These are phyloP conservation scores for Nowickia ferox DNA, from an alignment of 2,888 invertebrate species.

Conservation along the genomic window DNA sequence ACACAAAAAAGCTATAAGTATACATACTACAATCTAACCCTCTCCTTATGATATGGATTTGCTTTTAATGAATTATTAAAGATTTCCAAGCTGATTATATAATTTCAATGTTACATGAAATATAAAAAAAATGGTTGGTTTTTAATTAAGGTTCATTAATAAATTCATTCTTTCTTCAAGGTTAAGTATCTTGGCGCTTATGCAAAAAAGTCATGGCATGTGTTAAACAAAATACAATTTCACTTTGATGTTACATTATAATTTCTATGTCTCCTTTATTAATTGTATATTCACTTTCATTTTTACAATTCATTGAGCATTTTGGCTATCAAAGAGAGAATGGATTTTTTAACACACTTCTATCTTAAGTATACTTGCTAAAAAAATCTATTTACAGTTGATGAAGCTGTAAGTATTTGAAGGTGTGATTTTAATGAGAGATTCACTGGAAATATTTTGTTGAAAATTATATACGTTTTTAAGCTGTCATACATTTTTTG, in stretches of 20 bases:
- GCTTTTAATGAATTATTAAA: conserved; percentile 7
- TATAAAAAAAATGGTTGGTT: conserved; percentile 8
- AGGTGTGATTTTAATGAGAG: no score
- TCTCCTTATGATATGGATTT: not conserved
- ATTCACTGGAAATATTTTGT: no score
- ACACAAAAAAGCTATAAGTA: conserved; percentile 4
- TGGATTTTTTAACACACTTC: not conserved
- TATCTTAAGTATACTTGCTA: conserved; percentile 6
- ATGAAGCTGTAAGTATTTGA: not conserved
- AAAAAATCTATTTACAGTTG: not conserved
- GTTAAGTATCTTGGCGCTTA: not conserved
- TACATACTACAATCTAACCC: not conserved
- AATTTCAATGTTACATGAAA: not conserved
- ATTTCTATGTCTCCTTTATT: conserved; percentile 15
- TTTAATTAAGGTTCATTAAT: conserved; percentile 16
- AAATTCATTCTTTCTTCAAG: conserved; percentile 4
- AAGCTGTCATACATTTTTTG: no score
- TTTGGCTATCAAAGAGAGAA: not conserved
- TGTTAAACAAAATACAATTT: not conserved
- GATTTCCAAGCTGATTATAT: conserved; percentile 4
- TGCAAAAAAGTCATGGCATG: not conserved
- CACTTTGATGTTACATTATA: not conserved
- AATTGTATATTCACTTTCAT: conserved; percentile 2
- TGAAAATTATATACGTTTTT: no score
- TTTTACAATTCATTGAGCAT: conserved; percentile 30